phyloP scores from a whole-genome alignment of 2,888 invertebrate genomes.

The Adineta ricciae region DNA sequence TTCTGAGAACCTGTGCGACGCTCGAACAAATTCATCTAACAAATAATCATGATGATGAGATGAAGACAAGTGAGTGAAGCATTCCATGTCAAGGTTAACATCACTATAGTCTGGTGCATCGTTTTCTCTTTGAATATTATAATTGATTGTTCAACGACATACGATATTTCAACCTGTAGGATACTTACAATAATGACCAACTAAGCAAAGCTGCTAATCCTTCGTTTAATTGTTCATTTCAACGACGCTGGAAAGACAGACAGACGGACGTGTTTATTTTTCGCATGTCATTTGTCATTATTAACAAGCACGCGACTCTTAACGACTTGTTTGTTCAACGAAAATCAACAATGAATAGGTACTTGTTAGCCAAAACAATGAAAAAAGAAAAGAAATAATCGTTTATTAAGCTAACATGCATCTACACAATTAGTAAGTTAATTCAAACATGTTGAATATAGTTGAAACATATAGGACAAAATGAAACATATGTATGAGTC shows the following conservation, averaged over 20 bases:
- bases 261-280: neutral
- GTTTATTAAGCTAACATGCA: neutral
- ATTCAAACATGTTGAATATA: neutral
- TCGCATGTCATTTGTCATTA: neutral
- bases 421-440: neutral
- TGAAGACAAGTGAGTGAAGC: neutral
- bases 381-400: too few species aligned
- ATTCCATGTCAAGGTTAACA: neutral
- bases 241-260: neutral
- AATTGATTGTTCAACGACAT: too few species aligned
- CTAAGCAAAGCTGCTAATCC: neutral
- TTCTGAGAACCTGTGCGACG: neutral
- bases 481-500: neutral
- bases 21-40: neutral
- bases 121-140: too few species aligned
- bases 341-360: constrained; percentile 7
- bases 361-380: neutral
- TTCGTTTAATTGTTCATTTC: neutral
- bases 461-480: neutral
- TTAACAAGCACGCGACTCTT: neutral
- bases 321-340: neutral
- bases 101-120: neutral
- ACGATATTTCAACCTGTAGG: too few species aligned
- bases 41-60: neutral
- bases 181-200: too few species aligned